Conservation (phyloP, 92 coral and sea anemone genomes). For the Scolanthus callimorphus region DNA sequence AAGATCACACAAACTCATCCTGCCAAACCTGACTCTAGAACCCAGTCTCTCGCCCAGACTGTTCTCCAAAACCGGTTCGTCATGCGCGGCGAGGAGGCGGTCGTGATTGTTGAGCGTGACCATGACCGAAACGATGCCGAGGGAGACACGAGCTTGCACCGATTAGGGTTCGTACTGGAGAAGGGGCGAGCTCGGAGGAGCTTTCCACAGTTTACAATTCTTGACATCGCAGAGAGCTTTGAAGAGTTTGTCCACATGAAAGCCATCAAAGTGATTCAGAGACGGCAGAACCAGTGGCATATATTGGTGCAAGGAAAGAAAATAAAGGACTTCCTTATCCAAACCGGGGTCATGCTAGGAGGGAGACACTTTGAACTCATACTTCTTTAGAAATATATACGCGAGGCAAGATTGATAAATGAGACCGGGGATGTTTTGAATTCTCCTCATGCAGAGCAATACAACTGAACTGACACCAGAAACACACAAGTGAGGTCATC, state of each 20-base stretch:
- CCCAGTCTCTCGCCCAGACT: slow-evolving; percentile 4
- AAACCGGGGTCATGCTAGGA: slow-evolving; percentile 48
- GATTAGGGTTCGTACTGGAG: slow-evolving; percentile 60
- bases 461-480: too few species aligned
- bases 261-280: slow-evolving; percentile 64
- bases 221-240: slow-evolving; percentile 77
- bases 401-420: too few species aligned
- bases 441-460: too few species aligned
- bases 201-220: slow-evolving; percentile 56
- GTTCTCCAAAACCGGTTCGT: slow-evolving; percentile 10
- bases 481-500: too few species aligned
- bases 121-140: slow-evolving; percentile 10
- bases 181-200: slow-evolving; percentile 21
- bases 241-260: slow-evolving; percentile 61
- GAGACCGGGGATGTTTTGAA: too few species aligned
- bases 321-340: slow-evolving; percentile 51
- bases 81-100: slow-evolving; percentile 37
- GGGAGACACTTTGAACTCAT: slow-evolving; percentile 64
- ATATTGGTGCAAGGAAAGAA: slow-evolving; percentile 51
- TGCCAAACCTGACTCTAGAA: neutral
- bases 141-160: slow-evolving; percentile 35
- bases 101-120: slow-evolving; percentile 53
- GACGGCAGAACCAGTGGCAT: slow-evolving; percentile 49
- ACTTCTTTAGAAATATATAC: too few species aligned
- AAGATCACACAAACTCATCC: slow-evolving; percentile 11